Evolutionary conservation across 2,113 vertebrate genomes (phyloP).

Genomic region (Alligator sinensis): DNA sequence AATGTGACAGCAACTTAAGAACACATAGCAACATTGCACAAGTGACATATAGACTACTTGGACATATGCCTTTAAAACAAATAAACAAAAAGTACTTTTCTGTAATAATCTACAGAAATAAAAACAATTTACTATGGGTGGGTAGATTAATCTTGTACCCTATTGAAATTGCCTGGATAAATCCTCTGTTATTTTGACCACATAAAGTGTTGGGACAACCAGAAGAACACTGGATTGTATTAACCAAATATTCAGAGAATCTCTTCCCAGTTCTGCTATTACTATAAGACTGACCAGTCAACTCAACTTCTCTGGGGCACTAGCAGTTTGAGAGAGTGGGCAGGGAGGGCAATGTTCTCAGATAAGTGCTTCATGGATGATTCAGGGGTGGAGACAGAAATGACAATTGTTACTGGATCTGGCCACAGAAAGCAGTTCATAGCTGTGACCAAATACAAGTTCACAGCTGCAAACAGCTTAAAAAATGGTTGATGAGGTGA

Average conservation of each 20-base stretch:
- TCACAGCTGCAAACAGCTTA: no score
- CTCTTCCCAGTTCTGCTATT: background rate
- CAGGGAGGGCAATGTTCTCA: background rate
- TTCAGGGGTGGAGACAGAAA: background rate
- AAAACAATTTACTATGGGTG: rapidly evolving
- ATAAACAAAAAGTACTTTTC: background rate
- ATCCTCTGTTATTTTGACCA: background rate
- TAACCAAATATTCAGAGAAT: background rate
- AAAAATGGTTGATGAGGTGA: no score
- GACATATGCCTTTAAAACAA: background rate
- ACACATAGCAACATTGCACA: background rate
- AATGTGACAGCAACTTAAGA: background rate
- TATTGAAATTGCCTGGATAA: background rate
- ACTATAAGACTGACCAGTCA: background rate
- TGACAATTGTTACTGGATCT: no score
- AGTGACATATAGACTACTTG: background rate
- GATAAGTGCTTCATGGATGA: background rate
- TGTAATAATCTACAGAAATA: background rate
- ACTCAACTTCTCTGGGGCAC: rapidly evolving
- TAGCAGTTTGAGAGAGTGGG: rapidly evolving
- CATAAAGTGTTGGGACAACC: background rate
- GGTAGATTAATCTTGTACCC: background rate
- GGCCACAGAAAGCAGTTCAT: no score
- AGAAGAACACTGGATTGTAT: background rate
- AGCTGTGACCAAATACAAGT: no score